phyloP scores from a whole-genome alignment of 1,140 invertebrate species.

The Pseudomyrmex dendroicus region DNA sequence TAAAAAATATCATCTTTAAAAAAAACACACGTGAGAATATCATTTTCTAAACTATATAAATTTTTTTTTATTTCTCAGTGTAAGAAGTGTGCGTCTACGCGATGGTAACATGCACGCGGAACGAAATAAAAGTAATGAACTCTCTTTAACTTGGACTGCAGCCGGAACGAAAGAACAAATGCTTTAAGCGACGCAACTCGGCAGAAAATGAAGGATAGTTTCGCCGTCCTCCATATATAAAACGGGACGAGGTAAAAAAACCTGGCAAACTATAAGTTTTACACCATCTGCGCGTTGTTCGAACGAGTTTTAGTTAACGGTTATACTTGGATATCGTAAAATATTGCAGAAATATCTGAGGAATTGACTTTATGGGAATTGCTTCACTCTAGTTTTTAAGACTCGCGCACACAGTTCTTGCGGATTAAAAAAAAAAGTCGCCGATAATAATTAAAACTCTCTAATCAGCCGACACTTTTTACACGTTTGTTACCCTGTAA shows the following conservation, averaged over 20 bases:
- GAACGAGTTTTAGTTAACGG: conserved; percentile 46
- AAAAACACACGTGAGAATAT: no score
- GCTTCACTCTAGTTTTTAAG: conserved; percentile 10
- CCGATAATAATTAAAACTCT: conserved; percentile 24
- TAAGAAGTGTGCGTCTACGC: no score
- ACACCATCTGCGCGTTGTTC: conserved; percentile 41
- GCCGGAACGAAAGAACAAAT: not conserved
- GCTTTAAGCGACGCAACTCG: conserved; percentile 18
- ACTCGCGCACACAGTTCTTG: not conserved
- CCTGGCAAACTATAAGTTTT: conserved; percentile 36
- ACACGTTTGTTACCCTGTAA: not conserved
- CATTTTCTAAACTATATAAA: not conserved
- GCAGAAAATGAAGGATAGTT: conserved; percentile 38
- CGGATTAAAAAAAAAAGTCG: not conserved
- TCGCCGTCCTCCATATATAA: conserved; percentile 8
- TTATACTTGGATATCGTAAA: conserved; percentile 52
- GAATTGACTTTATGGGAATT: conserved; percentile 37
- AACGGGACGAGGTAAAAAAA: conserved; percentile 5
- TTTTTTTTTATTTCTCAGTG: not conserved
- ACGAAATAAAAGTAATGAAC: conserved; percentile 36
- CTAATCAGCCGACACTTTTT: conserved; percentile 2
- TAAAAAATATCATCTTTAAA: no score
- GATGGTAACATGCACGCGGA: not conserved
- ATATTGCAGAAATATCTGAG: conserved; percentile 20
- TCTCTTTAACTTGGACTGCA: conserved; percentile 4